A percentile compares a stretch with the other conserved stretches of the same genome.
Conservation (phyloP, 2,888 invertebrate species). For the Eristalis arbustorum region DNA sequence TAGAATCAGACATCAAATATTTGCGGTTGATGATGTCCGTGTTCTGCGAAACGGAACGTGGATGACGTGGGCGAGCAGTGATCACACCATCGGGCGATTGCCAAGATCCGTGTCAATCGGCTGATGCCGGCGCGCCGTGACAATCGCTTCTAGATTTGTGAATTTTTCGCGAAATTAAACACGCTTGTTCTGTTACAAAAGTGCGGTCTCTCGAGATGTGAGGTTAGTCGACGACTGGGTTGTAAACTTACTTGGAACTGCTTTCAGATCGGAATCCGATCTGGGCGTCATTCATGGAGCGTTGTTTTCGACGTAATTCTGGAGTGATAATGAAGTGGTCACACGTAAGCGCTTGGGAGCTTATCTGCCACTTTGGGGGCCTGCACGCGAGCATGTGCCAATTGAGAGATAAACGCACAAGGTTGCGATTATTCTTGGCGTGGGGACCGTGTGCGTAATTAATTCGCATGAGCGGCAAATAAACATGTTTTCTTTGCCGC, state of each 20-base stretch:
- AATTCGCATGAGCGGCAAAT: background rate
- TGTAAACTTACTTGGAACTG: background rate
- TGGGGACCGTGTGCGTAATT: background rate
- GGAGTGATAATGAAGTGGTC: background rate
- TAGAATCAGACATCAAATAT: background rate
- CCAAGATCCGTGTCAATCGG: constrained; percentile 17
- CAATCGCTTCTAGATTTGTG: background rate
- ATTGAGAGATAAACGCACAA: background rate
- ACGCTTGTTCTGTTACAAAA: background rate
- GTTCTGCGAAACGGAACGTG: background rate
- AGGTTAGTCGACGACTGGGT: background rate
- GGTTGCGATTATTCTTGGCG: background rate
- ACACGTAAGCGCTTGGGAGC: background rate
- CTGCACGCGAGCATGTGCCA: background rate
- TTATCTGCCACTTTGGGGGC: constrained; percentile 17
- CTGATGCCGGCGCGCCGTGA: background rate
- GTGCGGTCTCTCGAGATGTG: background rate
- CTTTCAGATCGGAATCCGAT: background rate
- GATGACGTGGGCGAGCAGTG: constrained; percentile 10
- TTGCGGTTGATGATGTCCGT: background rate
- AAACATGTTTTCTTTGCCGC: background rate
- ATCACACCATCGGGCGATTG: constrained; percentile 14
- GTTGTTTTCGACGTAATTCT: background rate
- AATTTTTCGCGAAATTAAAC: background rate
- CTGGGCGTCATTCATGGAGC: constrained; percentile 1